Conservation (phyloP, 2,797 vertebrate genomes). For the Bovichtus diacanthus region DNA sequence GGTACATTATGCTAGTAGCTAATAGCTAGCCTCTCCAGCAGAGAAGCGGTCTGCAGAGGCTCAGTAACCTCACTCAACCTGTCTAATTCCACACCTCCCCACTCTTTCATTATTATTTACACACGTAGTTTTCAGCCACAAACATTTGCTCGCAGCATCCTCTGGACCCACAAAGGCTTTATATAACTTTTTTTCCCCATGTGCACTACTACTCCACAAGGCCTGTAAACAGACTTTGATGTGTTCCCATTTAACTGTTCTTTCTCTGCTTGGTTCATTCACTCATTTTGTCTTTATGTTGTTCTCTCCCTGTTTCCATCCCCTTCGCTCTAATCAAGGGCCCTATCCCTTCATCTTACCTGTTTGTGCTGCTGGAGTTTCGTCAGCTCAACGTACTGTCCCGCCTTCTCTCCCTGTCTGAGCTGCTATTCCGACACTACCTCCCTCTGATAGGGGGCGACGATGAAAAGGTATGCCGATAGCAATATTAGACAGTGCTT, state of each 20-base stretch:
- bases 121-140: background rate
- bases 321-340: constrained; percentile 59
- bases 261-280: background rate
- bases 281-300: background rate
- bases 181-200: background rate
- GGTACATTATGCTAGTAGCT: too few relatives aligned
- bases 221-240: constrained; percentile 3
- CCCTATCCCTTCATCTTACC: constrained; percentile 81
- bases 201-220: background rate
- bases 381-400: constrained; percentile 89
- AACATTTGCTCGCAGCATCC: background rate
- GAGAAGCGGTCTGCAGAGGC: background rate
- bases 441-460: constrained; percentile 72
- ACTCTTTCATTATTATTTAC: background rate
- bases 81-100: background rate
- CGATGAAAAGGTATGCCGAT: constrained; percentile 65
- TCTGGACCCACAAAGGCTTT: background rate
- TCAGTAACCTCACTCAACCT: background rate
- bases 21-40: background rate
- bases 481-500: background rate
- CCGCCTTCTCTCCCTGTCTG: constrained; percentile 82
- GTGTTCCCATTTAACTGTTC: background rate
- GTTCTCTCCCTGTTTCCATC: background rate
- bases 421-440: constrained; percentile 89
- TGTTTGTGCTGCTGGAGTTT: constrained; percentile 92